Evolutionary conservation across 2,888 invertebrate genomes (phyloP), one percentile per base, ranked within the genome.

Genomic region (Macaria liturata): DNA sequence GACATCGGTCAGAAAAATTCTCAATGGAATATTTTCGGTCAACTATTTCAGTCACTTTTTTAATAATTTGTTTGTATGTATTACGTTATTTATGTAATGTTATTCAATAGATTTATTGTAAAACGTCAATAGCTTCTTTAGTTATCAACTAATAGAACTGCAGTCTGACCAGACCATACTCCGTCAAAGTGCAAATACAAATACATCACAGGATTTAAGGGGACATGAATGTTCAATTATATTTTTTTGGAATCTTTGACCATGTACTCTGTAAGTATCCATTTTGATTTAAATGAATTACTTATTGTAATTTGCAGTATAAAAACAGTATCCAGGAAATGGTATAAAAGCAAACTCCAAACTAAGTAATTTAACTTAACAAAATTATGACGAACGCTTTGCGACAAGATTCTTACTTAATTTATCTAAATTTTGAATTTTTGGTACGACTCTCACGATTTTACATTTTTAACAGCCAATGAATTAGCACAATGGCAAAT

Each of bases 131-230:
- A 53, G 8, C 20, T 20, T 20, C 1, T 20, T 20, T 20, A 20
- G 4, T 49, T 50, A 43, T 46, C 20, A 46, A 20, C n/a, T 43
- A 47, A n/a, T 50, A 50, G 34, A 43, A 54, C 66, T 66, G 70
- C 61, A 65, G 64, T 62, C 65, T 70, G 77, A 76, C 74, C 72
- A 78, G 72, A 78, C 66, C 66, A 67, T 61, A 74, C 74, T 74
- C 72, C 70, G 68, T 57, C 54, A 69, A 54, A 52, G 56, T 64
- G 66, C 66, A 59, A 64, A 66, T 62, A 66, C 64, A 65, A 67
- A 67, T 73, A 78, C 71, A 84, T 83, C 83, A 83, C 84, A 84
- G 81, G 71, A 72, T 70, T 74, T 70, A 60, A 75, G 77, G 75
- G 78, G 74, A 71, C 64, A 61, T 66, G 54, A 57, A 62, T 69